Conservation (phyloP, 2,797 vertebrate genomes). For the Alosa sapidissima region DNA sequence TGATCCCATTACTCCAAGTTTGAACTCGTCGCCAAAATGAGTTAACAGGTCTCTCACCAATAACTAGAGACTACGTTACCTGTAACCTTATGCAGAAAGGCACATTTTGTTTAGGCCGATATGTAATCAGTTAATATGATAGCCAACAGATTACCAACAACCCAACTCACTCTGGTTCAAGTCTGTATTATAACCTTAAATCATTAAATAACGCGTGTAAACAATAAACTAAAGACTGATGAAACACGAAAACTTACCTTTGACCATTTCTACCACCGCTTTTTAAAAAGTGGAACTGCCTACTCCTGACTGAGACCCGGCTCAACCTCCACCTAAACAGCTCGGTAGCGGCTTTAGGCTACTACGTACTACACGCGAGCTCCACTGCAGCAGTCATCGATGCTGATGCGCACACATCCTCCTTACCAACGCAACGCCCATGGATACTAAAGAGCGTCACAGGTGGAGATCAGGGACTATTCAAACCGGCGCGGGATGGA, state of each 20-base stretch:
- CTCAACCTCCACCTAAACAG: neutral
- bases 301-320: neutral
- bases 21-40: neutral
- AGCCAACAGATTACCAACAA: too few relatives aligned
- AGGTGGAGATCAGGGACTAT: neutral
- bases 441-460: neutral
- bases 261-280: neutral
- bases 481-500: neutral
- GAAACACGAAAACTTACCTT: neutral
- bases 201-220: too few relatives aligned
- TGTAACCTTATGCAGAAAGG: neutral
- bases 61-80: neutral
- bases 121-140: neutral
- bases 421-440: conserved; percentile 19
- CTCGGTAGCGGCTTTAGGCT: neutral
- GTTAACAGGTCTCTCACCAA: neutral
- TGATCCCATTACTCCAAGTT: neutral
- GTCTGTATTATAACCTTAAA: too few relatives aligned
- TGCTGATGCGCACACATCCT: neutral
- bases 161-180: too few relatives aligned
- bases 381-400: neutral
- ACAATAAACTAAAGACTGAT: neutral
- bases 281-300: neutral
- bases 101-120: neutral
- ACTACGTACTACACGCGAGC: neutral